Evolutionary conservation across 2,113 vertebrate genomes (phyloP).

Genomic region (Dolichotis patagonum): DNA sequence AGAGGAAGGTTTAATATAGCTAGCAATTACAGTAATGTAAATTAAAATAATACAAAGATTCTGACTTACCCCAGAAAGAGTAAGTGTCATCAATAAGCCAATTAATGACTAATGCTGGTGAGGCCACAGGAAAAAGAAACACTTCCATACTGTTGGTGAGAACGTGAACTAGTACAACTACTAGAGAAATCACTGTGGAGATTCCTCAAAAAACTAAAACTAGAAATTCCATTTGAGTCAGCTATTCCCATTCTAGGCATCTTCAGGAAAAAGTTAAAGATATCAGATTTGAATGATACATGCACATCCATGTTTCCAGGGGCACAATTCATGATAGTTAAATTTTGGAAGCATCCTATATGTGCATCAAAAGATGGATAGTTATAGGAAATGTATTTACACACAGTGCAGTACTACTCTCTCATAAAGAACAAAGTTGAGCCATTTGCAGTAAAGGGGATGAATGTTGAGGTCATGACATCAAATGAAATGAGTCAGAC

Average conservation of each 20-base stretch:
- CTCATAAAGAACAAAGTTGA: background rate
- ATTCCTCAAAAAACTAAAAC: background rate
- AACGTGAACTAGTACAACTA: background rate
- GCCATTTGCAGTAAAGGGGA: background rate
- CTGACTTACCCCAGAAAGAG: background rate
- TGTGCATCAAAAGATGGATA: background rate
- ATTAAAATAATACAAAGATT: background rate
- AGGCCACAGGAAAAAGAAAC: background rate
- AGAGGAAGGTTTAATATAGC: background rate
- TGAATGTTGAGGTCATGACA: background rate
- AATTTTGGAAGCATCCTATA: background rate
- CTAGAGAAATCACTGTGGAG: background rate
- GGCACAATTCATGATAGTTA: background rate
- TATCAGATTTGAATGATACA: background rate
- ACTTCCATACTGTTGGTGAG: background rate
- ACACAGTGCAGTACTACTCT: background rate
- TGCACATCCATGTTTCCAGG: background rate
- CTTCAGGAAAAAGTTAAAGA: background rate
- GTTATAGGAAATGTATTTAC: background rate
- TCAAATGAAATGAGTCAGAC: background rate
- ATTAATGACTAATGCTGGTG: background rate
- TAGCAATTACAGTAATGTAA: background rate
- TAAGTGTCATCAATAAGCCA: background rate
- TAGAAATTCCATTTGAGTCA: background rate
- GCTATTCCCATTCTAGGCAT: background rate